These are phyloP conservation scores for Portevinia maculata DNA, from an alignment of 2,888 invertebrate species.

Conservation along the genomic window DNA sequence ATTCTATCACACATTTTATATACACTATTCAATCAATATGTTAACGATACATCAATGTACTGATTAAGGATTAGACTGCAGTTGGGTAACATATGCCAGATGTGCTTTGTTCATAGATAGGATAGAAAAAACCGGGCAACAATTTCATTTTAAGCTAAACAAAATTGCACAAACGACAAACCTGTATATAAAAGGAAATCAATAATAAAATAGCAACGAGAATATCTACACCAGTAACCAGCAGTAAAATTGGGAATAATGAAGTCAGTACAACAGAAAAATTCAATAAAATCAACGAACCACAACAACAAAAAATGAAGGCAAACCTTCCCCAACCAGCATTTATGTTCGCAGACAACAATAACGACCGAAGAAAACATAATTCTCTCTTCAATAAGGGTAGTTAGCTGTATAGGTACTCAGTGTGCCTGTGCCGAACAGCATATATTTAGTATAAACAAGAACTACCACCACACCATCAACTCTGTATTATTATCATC, in stretches of 20 bases:
- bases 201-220: slow-evolving; percentile 49
- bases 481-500: slow-evolving; percentile 13
- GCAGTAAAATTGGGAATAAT: slow-evolving; percentile 27
- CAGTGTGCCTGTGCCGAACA: slow-evolving; percentile 11
- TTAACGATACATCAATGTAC: slow-evolving; percentile 31
- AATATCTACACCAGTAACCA: slow-evolving; percentile 38
- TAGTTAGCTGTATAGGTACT: slow-evolving; percentile 57
- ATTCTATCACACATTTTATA: slow-evolving; percentile 12
- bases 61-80: slow-evolving; percentile 18
- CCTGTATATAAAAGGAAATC: slow-evolving; percentile 45
- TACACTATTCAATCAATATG: slow-evolving; percentile 2
- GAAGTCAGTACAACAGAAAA: slow-evolving; percentile 8
- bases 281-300: slow-evolving; percentile 1
- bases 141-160: slow-evolving; percentile 17
- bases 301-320: neutral
- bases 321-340: slow-evolving; percentile 52
- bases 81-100: slow-evolving; percentile 16
- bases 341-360: slow-evolving; percentile 65
- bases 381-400: slow-evolving; percentile 63
- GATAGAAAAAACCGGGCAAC: neutral
- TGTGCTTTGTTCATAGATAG: neutral
- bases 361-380: slow-evolving; percentile 60
- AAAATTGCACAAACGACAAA: slow-evolving; percentile 16
- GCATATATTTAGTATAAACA: slow-evolving; percentile 20
- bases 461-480: slow-evolving; percentile 37